Evolutionary conservation across 2,797 vertebrate genomes (phyloP).

Genomic region (Tachyglossus aculeatus): DNA sequence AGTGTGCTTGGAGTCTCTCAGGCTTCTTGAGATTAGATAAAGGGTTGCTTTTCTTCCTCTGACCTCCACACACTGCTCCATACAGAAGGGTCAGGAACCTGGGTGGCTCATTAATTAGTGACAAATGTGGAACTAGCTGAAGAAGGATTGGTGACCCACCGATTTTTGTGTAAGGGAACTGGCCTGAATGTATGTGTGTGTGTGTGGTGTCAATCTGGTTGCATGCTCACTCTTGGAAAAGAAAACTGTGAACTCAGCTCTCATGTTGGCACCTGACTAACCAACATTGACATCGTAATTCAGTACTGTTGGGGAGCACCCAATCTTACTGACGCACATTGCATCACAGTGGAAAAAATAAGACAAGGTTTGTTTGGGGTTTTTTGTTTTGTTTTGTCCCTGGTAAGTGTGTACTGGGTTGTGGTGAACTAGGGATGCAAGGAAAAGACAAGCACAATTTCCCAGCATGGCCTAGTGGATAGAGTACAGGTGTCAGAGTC

Average conservation of each 20-base stretch:
- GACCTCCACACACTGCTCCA: conserved; percentile 52
- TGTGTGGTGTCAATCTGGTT: conserved; percentile 21
- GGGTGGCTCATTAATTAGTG: conserved; percentile 62
- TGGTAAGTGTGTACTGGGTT: conserved; percentile 6
- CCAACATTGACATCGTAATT: neutral
- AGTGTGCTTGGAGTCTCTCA: conserved; percentile 37
- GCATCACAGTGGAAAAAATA: conserved; percentile 35
- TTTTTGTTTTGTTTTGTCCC: conserved; percentile 37
- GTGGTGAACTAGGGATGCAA: conserved; percentile 1
- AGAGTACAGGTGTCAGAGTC: too few species aligned
- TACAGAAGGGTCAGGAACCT: conserved; percentile 63
- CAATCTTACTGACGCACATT: conserved; percentile 20
- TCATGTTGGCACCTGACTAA: conserved; percentile 6
- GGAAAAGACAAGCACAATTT: conserved; percentile 1
- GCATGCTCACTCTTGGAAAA: conserved; percentile 7
- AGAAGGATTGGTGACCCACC: conserved; percentile 45
- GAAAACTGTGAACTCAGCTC: conserved; percentile 18
- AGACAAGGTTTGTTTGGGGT: conserved; percentile 3
- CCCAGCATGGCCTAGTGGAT: too few species aligned
- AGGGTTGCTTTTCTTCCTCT: conserved; percentile 16
- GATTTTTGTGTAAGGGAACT: conserved; percentile 56
- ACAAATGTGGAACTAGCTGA: conserved; percentile 58
- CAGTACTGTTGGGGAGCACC: conserved; percentile 39
- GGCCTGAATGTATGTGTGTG: conserved; percentile 5
- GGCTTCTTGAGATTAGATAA: conserved; percentile 43